Evolutionary conservation across 2,888 invertebrate genomes (phyloP), one percentile per base, ranked within the genome.

Genomic region (Zaprionus bogoriensis): DNA sequence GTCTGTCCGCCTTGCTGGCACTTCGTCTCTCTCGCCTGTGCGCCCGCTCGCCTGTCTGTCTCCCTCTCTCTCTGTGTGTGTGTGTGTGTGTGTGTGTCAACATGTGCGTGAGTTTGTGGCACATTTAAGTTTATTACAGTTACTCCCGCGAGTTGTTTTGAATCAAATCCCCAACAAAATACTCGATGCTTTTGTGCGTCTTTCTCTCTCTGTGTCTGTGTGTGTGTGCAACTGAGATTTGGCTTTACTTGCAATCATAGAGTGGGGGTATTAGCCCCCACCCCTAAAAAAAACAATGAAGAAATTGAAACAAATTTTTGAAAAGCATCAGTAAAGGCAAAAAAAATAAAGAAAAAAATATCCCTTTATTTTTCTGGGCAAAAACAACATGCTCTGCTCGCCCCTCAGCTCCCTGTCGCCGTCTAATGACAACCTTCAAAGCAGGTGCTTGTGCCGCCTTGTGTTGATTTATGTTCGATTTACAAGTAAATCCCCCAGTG

Each of bases 71-170:
- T 27, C 17, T 36, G 19, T 20, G n/a, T 27, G 3, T 36, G 17
- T 27, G 19, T 27, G 12, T 36, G 41, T 53, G 36, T 32, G 25
- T 30, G n/a, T 47, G 12, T 19, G 10, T 17, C n/a, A 39, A 28
- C 44, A 39, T 22, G 22, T 36, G 38, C 51, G 41, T 48, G 32
- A 41, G 63, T 66, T 45, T 63, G 66, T 52, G 68, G 46, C 50
- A 57, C 53, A 63, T 67, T 82, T 67, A 78, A 71, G 79, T 87
- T 87, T 82, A 82, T 76, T 82, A 87, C 87, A 71, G 68, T 83
- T 68, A 60, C 60, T 62, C 46, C 62, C 57, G 78, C 55, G 67
- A 73, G 78, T 84, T 87, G 74, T 71, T 85, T 85, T 67, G 55
- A 68, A 65, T 71, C 54, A 67, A 78, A 82, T 87, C 86, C 86